These are phyloP conservation scores for Cryptocheilus praepositus DNA, from an alignment of 2,888 invertebrate genomes.

Conservation along the genomic window DNA sequence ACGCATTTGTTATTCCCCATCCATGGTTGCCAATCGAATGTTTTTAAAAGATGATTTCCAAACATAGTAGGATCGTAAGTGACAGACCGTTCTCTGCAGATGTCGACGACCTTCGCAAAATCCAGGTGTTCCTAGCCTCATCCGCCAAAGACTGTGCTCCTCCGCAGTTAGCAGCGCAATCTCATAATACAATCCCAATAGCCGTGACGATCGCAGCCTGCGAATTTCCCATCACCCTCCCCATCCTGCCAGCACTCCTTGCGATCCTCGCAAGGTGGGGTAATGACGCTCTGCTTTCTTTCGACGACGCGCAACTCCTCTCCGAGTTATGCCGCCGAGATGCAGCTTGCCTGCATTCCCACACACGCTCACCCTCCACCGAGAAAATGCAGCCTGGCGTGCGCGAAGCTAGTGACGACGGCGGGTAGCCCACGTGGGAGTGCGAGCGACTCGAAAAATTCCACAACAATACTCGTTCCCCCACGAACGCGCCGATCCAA, in stretches of 20 bases:
- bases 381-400: constrained; percentile 21
- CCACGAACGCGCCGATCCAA: constrained; percentile 35
- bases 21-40: too few species aligned
- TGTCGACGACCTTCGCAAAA: background rate
- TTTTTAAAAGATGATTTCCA: too few species aligned
- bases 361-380: constrained; percentile 46
- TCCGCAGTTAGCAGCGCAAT: too few species aligned
- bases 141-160: too few species aligned
- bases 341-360: constrained; percentile 45
- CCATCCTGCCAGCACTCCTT: constrained; percentile 4
- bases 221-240: constrained; percentile 36
- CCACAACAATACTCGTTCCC: constrained; percentile 50
- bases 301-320: constrained; percentile 13
- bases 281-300: constrained; percentile 32
- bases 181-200: background rate
- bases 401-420: constrained; percentile 32
- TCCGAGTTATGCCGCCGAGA: constrained; percentile 22
- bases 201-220: constrained; percentile 2
- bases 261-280: constrained; percentile 31
- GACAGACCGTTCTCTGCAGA: background rate
- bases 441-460: constrained; percentile 48
- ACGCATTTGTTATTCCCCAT: too few species aligned
- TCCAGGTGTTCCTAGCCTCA: constrained; percentile 30
- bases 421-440: constrained; percentile 52
- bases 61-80: too few species aligned